A percentile compares a stretch with the other conserved stretches of the same genome.
Conservation (phyloP, 1,140 invertebrate genomes). For the Zaprionus nigranus region DNA sequence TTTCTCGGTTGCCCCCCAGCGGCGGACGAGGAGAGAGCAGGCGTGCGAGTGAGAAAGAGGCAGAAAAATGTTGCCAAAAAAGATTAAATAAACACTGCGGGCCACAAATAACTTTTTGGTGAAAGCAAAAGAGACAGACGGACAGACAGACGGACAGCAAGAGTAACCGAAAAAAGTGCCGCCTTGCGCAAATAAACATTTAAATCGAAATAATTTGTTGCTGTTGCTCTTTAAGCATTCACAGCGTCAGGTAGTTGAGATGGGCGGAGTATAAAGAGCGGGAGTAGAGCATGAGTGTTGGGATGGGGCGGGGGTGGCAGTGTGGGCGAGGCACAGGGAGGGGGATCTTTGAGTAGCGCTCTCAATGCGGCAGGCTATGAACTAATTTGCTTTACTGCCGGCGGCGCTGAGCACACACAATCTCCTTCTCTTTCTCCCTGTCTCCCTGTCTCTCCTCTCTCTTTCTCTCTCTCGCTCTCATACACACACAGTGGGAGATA, state of each 20-base stretch:
- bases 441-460: background rate
- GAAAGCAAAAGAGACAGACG: slow-evolving; percentile 17
- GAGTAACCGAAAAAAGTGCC: slow-evolving; percentile 15
- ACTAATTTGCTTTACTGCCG: slow-evolving; percentile 75
- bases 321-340: background rate
- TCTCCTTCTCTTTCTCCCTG: background rate
- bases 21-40: slow-evolving; percentile 7
- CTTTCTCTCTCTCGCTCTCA: background rate
- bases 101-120: slow-evolving; percentile 45
- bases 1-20: slow-evolving; percentile 17
- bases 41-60: background rate
- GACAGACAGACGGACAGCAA: slow-evolving; percentile 9
- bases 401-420: slow-evolving; percentile 51
- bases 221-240: slow-evolving; percentile 2
- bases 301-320: background rate
- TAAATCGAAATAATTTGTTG: slow-evolving; percentile 68
- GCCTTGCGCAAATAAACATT: slow-evolving; percentile 66
- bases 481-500: slow-evolving; percentile 3
- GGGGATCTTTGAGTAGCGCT: slow-evolving; percentile 60
- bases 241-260: background rate
- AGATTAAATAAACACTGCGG: slow-evolving; percentile 64
- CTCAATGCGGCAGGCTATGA: slow-evolving; percentile 63
- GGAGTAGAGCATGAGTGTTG: background rate
- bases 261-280: background rate
- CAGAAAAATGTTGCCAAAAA: slow-evolving; percentile 14